Base-by-base conservation (phyloP, 2,888 invertebrate genomes). In the Lithophane socia region DNA sequence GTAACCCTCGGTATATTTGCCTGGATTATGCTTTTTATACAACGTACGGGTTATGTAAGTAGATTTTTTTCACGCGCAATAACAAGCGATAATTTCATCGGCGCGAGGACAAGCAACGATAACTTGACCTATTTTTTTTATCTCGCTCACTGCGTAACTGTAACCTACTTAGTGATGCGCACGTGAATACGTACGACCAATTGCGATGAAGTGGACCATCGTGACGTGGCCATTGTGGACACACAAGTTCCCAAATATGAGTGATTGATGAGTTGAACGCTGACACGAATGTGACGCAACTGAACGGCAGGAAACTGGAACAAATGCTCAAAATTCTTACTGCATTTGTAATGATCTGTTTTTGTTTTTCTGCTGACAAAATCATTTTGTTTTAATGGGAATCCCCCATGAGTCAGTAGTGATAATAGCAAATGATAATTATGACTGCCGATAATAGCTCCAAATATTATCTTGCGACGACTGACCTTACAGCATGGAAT, bases 121-220 rank as follows among this genome's bases (percentile, higher is more conserved):
- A 96, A 96, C 96, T 96, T 96, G 96, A 96, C 96, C 96, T 92
- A 96, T 96, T 95, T 96, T 95, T 95, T 96, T 96, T 96, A 96
- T 96, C 96, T 95, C 92, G 82, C 90, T 90, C 92, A 91, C 93
- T 92, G 92, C 93, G 94, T 93, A 92, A 94, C 93, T 95, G 91
- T 96, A 96, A 96, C 96, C 96, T 93, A 96, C 93, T 93, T 96
- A 92, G 90, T 87, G 90, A 78, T 89, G 88, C 72, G 88, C 94
- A 94, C 93, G 93, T 94, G 94, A 92, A 92, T 90, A 88, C 90
- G 84, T 88, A 91, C 92, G 91, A 92, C 93, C 92, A 88, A 89
- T 89, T 88, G 87, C 92, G 92, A 91, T 88, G 84, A 92, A 93
- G 91, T 94, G 91, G 92, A 90, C 90, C 91, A 87, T 12, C 47